Base-by-base conservation (phyloP, 2,797 vertebrate species). In the Pteronotus mesoamericanus region DNA sequence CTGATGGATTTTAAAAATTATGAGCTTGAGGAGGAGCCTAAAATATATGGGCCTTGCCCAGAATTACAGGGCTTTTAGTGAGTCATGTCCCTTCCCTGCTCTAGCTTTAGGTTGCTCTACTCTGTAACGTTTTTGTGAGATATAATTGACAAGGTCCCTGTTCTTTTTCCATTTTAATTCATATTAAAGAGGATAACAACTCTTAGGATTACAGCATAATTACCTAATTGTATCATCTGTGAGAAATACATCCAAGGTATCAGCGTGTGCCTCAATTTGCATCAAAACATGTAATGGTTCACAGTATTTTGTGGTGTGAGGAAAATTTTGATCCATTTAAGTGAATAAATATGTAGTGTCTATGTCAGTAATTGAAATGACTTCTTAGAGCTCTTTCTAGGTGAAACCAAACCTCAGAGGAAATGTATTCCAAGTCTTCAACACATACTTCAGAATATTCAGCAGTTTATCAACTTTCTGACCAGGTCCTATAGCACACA, bases 121-220 rank as follows among this genome's bases (percentile, higher is more conserved):
- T 72, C 53, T 32, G 26, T 66, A 79, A 95, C 75, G 86, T 91
- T 96, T 93, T 96, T 95, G 93, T 94, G 88, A 96, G 61, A 94
- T 94, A 10, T 72, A 93, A 57, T 97, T 97, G 97, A 96, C 10
- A 97, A 95, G 92, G 34, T 85, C 59, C 71, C 8, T 94, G 91
- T 16, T 42, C n/a, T 86, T 97, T 95, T 94, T 93, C 83, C 87
- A 92, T 26, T 91, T 94, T 39, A 89, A 87, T 89, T 84, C 86
- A 55, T 74, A 82, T 85, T 48, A 55, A 86, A 96, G 46, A 68
- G 68, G 32, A 74, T 89, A 87, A 34, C 83, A 74, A 29, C 42
- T 89, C 44, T 85, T 95, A 55, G 19, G n/a, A 61, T 86, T 95
- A 22, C 1, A 12, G 71, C 32, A 59, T 42, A 89, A 8, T 93